Conservation (phyloP, 2,888 invertebrate genomes). For the Oxyscelio sp. region DNA sequence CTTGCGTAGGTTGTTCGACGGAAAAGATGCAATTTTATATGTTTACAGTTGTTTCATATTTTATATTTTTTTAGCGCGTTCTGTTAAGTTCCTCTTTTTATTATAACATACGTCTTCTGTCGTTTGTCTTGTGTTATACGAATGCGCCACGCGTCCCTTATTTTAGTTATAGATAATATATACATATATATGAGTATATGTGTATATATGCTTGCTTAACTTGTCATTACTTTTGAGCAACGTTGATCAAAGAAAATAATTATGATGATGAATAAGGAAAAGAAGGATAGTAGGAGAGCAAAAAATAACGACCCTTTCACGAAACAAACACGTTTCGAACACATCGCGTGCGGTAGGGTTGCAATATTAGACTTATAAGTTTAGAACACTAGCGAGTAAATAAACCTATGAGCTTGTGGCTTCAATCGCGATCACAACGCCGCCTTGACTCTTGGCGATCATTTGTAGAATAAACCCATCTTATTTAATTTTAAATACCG, state of each 20-base stretch:
- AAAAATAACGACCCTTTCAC: slow-evolving; percentile 23
- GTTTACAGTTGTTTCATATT: slow-evolving; percentile 85
- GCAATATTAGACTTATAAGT: slow-evolving; percentile 86
- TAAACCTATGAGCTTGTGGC: slow-evolving; percentile 81
- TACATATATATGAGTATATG: slow-evolving; percentile 20
- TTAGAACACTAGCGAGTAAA: slow-evolving; percentile 77
- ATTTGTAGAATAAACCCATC: slow-evolving; percentile 59
- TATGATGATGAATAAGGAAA: background rate
- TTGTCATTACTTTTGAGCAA: slow-evolving; percentile 1
- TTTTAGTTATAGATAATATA: slow-evolving; percentile 25
- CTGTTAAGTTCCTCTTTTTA: slow-evolving; percentile 83
- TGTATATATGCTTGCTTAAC: slow-evolving; percentile 6
- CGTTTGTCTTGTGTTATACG: slow-evolving; percentile 66
- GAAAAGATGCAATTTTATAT: slow-evolving; percentile 82
- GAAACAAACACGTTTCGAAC: slow-evolving; percentile 51
- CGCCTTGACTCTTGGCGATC: slow-evolving; percentile 53
- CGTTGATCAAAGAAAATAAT: background rate
- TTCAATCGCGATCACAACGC: slow-evolving; percentile 76
- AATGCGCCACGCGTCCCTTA: slow-evolving; percentile 46
- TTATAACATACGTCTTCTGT: slow-evolving; percentile 81
- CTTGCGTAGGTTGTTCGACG: slow-evolving; percentile 83
- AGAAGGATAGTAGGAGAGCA: background rate
- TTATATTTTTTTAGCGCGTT: slow-evolving; percentile 85
- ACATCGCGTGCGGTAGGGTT: slow-evolving; percentile 79
- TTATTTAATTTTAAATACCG: slow-evolving; percentile 63